These are phyloP conservation scores for Micrasema minimum DNA, from an alignment of 1,140 invertebrate species.

Conservation along the genomic window DNA sequence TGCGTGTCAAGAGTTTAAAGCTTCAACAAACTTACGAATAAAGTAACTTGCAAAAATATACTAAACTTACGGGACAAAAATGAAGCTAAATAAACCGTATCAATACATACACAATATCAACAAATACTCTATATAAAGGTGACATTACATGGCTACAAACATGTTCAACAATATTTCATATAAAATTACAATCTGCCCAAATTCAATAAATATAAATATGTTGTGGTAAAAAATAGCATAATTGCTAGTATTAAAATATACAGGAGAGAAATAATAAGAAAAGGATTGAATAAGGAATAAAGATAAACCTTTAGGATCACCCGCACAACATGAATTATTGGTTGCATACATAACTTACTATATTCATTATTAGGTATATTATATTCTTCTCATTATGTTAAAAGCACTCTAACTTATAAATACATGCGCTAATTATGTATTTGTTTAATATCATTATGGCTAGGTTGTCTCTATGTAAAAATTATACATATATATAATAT, in stretches of 20 bases:
- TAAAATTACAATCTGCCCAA: constrained; percentile 35
- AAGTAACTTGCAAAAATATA: constrained; percentile 31
- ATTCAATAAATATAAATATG: constrained; percentile 30
- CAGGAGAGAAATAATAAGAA: not conserved
- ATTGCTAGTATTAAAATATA: not conserved
- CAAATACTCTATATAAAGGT: constrained; percentile 23
- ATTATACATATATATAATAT: constrained; percentile 41
- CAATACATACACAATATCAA: constrained; percentile 10
- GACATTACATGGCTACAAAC: constrained; percentile 11
- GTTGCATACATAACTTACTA: constrained; percentile 1
- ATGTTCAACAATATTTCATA: constrained; percentile 16
- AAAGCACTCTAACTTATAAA: constrained; percentile 41
- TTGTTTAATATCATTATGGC: constrained; percentile 47
- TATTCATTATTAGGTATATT: constrained; percentile 10
- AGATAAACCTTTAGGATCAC: not conserved
- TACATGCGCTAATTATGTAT: constrained; percentile 37
- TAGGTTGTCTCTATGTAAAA: constrained; percentile 41
- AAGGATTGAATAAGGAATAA: not conserved
- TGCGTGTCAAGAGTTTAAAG: not conserved
- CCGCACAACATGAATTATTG: constrained; percentile 33
- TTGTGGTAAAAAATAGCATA: constrained; percentile 23
- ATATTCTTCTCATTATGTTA: constrained; percentile 37
- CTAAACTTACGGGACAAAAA: not conserved
- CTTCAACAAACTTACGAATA: constrained; percentile 27
- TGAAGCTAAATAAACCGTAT: constrained; percentile 3